Evolutionary conservation across 2,113 vertebrate species (phyloP).

Genomic region (Condylura cristata): DNA sequence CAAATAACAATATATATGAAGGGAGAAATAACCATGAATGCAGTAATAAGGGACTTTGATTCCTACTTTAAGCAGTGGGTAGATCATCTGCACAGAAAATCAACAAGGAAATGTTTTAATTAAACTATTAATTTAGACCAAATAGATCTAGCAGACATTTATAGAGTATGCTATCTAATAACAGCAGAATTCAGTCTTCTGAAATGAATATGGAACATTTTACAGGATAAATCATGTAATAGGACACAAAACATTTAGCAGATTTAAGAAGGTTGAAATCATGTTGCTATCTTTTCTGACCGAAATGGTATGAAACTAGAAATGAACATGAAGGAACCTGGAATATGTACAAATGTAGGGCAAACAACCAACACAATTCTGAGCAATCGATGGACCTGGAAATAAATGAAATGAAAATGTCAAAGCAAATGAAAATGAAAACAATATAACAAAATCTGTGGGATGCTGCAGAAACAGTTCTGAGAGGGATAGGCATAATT

Average conservation of each 20-base stretch:
- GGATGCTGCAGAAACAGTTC: neutral
- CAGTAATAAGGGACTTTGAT: neutral
- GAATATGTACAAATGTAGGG: neutral
- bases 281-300: neutral
- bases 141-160: too few species aligned
- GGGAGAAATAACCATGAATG: neutral
- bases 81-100: neutral
- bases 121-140: neutral
- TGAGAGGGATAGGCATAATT: neutral
- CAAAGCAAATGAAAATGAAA: neutral
- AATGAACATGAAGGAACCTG: neutral
- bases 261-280: neutral
- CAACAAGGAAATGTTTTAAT: neutral
- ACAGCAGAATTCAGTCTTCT: neutral
- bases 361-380: neutral
- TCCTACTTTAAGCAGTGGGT: neutral
- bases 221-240: neutral
- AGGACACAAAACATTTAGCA: neutral
- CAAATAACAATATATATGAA: neutral
- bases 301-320: neutral
- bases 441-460: neutral
- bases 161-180: neutral
- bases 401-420: neutral
- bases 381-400: neutral
- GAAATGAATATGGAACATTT: neutral